These are phyloP conservation scores for Nycteola revayana DNA, from an alignment of 2,888 invertebrate genomes.

Conservation along the genomic window DNA sequence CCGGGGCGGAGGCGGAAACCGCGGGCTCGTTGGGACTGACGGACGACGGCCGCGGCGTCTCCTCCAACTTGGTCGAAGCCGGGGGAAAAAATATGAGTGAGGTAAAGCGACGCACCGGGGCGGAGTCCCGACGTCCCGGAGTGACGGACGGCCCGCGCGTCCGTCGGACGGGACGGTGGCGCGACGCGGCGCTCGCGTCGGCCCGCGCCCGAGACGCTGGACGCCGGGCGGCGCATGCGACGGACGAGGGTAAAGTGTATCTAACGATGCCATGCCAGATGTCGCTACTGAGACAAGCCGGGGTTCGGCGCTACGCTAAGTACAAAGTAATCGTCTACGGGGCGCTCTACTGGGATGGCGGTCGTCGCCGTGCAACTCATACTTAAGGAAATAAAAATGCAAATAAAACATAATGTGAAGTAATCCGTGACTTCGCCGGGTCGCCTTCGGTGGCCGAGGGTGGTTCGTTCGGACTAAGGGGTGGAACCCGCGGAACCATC, in stretches of 20 bases:
- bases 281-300: constrained; percentile 60
- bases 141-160: neutral
- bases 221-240: constrained; percentile 26
- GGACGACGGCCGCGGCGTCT: constrained; percentile 33
- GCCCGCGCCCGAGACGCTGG: too few species aligned
- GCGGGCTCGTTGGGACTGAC: constrained; percentile 31
- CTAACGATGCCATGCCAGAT: constrained; percentile 69
- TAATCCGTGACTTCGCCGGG: constrained; percentile 18
- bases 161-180: constrained; percentile 15
- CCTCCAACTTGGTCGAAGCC: constrained; percentile 62
- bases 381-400: constrained; percentile 54
- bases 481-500: too few species aligned
- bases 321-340: constrained; percentile 27
- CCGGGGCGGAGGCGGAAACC: constrained; percentile 24
- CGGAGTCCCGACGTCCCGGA: neutral
- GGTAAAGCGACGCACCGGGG: neutral
- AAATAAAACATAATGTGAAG: constrained; percentile 64
- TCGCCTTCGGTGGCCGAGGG: neutral
- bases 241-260: constrained; percentile 50
- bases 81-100: constrained; percentile 61
- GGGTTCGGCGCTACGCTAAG: constrained; percentile 58
- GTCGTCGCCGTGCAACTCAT: constrained; percentile 52
- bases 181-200: constrained; percentile 2
- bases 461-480: too few species aligned
- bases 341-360: constrained; percentile 33